Conservation (phyloP, 2,797 vertebrate genomes). For the Sparidentex hasta region DNA sequence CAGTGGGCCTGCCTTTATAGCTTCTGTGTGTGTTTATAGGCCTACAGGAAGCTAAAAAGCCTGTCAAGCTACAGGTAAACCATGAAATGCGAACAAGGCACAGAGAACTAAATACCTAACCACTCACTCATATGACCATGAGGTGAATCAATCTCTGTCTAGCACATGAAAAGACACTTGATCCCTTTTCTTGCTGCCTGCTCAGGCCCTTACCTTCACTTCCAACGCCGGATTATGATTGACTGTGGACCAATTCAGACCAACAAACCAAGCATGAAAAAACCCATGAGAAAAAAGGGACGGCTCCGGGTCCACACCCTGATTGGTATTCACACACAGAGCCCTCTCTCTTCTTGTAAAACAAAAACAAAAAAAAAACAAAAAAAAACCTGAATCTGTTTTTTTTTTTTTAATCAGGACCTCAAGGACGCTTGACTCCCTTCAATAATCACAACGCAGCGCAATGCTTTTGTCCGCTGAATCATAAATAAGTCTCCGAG, state of each 20-base stretch:
- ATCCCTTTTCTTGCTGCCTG: conserved; percentile 44
- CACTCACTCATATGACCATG: conserved; percentile 22
- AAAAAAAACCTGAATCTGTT: conserved; percentile 48
- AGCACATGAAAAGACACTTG: conserved; percentile 66
- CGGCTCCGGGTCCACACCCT: conserved; percentile 73
- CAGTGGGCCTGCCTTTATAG: conserved; percentile 56
- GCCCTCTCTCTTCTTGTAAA: too few relatives aligned
- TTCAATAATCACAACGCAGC: conserved; percentile 66
- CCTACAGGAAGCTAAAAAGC: conserved; percentile 70
- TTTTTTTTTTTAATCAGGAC: conserved; percentile 44
- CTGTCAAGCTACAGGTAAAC: conserved; percentile 69
- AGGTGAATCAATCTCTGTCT: conserved; percentile 51
- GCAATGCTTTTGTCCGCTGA: conserved; percentile 74
- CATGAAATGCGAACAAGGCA: conserved; percentile 78
- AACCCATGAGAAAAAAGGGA: conserved; percentile 49
- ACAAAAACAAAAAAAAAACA: too few relatives aligned
- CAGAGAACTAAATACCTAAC: conserved; percentile 59
- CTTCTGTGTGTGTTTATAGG: conserved; percentile 54
- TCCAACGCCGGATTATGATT: conserved; percentile 60
- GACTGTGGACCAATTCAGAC: conserved; percentile 59
- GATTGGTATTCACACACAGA: conserved; percentile 56
- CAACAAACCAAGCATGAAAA: conserved; percentile 64
- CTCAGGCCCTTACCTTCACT: conserved; percentile 55
- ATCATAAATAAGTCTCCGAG: conserved; percentile 72
- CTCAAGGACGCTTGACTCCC: conserved; percentile 70